Conservation (phyloP, 2,113 vertebrate genomes). For the Alethe diademata region DNA sequence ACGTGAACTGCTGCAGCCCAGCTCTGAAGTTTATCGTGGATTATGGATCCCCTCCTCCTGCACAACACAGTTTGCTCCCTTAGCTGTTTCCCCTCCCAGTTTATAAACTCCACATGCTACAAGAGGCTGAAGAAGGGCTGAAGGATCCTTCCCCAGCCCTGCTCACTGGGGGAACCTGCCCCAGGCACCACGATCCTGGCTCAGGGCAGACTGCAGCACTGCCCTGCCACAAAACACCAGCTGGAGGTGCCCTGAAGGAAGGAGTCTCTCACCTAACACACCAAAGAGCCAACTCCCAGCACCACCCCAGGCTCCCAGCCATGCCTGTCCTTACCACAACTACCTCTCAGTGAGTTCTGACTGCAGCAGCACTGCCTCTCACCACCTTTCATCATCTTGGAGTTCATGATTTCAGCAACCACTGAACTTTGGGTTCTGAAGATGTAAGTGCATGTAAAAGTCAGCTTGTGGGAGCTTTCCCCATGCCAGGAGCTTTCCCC, state of each 20-base stretch:
- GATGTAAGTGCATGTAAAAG: not conserved
- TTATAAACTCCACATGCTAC: not conserved
- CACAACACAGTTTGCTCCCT: not conserved
- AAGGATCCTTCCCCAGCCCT: not conserved
- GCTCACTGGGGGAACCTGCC: rapidly evolving
- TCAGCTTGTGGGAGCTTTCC: not conserved
- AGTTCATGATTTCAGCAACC: not conserved
- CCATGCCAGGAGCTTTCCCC: not conserved
- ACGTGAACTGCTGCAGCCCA: not conserved
- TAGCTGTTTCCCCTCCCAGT: not conserved
- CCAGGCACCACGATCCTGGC: not conserved
- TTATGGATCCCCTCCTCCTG: not conserved
- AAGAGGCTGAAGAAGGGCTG: not conserved
- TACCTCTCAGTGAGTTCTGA: not conserved
- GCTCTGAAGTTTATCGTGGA: not conserved
- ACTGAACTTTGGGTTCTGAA: not conserved
- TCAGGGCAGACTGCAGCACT: not conserved
- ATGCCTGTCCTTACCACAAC: not conserved
- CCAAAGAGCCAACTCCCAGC: not conserved
- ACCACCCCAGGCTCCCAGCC: not conserved
- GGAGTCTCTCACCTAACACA: not conserved
- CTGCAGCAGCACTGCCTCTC: not conserved
- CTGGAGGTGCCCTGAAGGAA: not conserved
- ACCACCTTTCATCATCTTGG: not conserved
- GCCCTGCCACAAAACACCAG: not conserved